Base-by-base conservation (phyloP, 1,140 invertebrate species). In the Stegodyphus mimosarum region DNA sequence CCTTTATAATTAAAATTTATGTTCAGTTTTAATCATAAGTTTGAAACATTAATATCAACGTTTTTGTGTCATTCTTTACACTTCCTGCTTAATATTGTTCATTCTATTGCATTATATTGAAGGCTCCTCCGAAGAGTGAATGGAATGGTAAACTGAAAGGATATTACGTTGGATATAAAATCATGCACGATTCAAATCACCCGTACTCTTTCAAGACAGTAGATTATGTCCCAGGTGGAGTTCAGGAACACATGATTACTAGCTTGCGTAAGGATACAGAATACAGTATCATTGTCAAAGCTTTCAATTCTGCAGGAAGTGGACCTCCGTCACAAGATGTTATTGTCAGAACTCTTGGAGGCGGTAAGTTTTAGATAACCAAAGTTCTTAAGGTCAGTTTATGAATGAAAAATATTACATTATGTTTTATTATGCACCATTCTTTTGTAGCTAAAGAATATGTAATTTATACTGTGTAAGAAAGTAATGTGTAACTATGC, bases 81-180 rank as follows among this genome's bases (percentile, higher is more conserved):
- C n/a, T n/a, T n/a, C n/a, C n/a, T n/a, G n/a, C n/a, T n/a, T n/a
- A n/a, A n/a, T n/a, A n/a, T n/a, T n/a, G n/a, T n/a, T n/a, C n/a
- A n/a, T n/a, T n/a, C n/a, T n/a, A n/a, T n/a, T n/a, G n/a, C n/a
- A n/a, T n/a, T n/a, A n/a, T 18, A 71, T 83, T 86, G 0, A 18
- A 88, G 91, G 95, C 96, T 88, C 96, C 96, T 85, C 92, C 94
- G 87, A 93, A 94, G 69, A 94, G 96, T 87, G 94, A 96, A 89
- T 98, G 96, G 96, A 98, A 98, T 89, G 96, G 96, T 49, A 96
- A 97, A 91, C 96, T 98, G 88, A 93, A 95, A 88, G 96, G 95
- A 85, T 97, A 96, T 90, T 90, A 91, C 77, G 83, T 89, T 18
- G 89, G 88, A 2, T 89, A 86, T 66, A 83, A 83, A 53, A 87